These are phyloP conservation scores for Ciconia nigra DNA, from an alignment of 2,797 vertebrate species.

Conservation along the genomic window DNA sequence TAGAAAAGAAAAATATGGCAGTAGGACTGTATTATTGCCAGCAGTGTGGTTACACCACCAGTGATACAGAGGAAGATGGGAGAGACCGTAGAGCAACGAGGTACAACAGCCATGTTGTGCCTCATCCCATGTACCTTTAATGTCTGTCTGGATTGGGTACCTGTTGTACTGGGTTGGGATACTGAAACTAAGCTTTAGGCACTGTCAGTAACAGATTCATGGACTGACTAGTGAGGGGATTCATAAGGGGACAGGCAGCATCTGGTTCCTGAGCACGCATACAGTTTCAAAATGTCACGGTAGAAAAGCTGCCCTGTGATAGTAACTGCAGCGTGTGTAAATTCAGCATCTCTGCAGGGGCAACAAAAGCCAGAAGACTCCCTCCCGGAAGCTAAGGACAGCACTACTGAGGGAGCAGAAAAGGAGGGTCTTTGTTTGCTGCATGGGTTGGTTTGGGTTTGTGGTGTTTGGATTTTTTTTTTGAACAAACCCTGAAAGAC, in stretches of 20 bases:
- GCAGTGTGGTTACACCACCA: neutral
- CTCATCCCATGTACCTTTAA: neutral
- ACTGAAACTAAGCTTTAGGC: neutral
- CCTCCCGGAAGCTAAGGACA: neutral
- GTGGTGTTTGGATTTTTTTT: neutral
- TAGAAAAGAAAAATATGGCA: neutral
- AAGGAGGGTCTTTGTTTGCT: neutral
- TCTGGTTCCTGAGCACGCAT: neutral
- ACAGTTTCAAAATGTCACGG: neutral
- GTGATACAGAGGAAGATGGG: neutral
- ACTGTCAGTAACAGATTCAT: neutral
- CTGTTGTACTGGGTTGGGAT: neutral
- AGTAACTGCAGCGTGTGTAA: fast-evolving
- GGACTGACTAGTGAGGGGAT: neutral
- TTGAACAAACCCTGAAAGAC: neutral
- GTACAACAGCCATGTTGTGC: neutral
- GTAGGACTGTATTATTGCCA: neutral
- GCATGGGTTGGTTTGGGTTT: neutral
- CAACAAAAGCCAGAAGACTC: neutral
- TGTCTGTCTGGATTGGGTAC: neutral
- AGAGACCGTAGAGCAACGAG: neutral
- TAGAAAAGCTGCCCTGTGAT: neutral
- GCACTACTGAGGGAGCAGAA: neutral
- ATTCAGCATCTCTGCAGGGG: neutral
- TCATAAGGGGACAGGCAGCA: neutral